Base-by-base conservation (phyloP, 1,140 invertebrate species). In the Drosophila kikkawai region DNA sequence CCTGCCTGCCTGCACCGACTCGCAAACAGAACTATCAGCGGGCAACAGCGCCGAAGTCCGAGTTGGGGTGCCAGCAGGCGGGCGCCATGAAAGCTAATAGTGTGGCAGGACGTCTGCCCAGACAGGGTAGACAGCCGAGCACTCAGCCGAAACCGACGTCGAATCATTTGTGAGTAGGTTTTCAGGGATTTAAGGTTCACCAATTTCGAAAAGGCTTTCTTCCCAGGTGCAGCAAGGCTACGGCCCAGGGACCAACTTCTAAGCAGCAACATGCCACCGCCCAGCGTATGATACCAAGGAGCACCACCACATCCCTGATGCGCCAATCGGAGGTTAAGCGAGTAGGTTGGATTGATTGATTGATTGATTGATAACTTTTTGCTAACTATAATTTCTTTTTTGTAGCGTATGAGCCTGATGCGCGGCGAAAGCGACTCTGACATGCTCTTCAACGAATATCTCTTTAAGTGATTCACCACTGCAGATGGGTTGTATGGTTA, bases 291-390 rank as follows among this genome's bases (percentile, higher is more conserved):
- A 12, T 79, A 4, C 90, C 90, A 12, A 83, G 90, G 12, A 67
- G 80, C 69, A 91, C 90, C 2, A 57, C 75, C 4, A 57, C 90
- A 7, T 91, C 90, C 5, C 58, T 76, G 12, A 85, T 87, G 75
- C 82, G 90, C 0, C 91, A 91, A 36, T 59, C 69, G 6, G 90
- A 91, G 36, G 85, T 83, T n/a, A 90, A 91, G 50, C 78, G 86
- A 55, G 90, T 91, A 75, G 75, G 69, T n/a, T n/a, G n/a, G n/a
- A n/a, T n/a, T n/a, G n/a, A n/a, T n/a, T n/a, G n/a, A n/a, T n/a
- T n/a, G n/a, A n/a, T n/a, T n/a, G 3, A 36, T 7, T 13, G 4
- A n/a, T 34, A 13, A 1, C 22, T 22, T 22, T 22, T 22, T 22
- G 22, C 22, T 2, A 22, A 29, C 7, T 34, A 1, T 19, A 22